Evolutionary conservation across 2,888 invertebrate genomes (phyloP), one percentile per base, ranked within the genome.

Genomic region (Sminthurides aquaticus): DNA sequence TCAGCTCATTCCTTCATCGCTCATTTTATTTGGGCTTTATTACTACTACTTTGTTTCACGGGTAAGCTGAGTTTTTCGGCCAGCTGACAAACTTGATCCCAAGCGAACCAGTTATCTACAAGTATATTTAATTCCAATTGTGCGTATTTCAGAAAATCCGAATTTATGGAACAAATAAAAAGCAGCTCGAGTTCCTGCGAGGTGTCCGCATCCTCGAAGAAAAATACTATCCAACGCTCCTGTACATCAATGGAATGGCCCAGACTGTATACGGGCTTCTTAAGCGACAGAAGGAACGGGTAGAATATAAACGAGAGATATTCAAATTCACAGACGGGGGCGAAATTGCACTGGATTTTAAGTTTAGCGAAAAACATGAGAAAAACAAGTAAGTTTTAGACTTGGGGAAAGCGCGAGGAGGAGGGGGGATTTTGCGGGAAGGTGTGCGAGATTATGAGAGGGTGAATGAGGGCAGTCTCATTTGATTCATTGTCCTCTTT

Each of bases 281-380:
- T 1, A 64, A 67, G 56, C 61, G 67, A 34, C 55, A 60, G 18
- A 62, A 64, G 26, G 58, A 65, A 57, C 56, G 60, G 55, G 49
- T 69, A 18, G 62, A 64, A 5, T 64, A 69, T 48, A 64, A 61
- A 24, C 27, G 71, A 27, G 68, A 71, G 64, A 62, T 71, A 3
- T 69, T 69, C 24, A 59, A 54, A 24, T 61, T 71, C n/a, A 34
- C 43, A 8, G 71, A 71, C 63, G 69, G 71, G 5, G 71, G 71
- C 11, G 68, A 69, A 67, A 64, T 69, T n/a, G 71, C 60, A 0
- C 63, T 69, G 49, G 71, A 71, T 52, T 64, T 63, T 64, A 34
- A 52, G 20, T 20, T 18, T 52, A 8, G 8, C 11, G 43, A 43
- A 8, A 20, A 20, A 54, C 15, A 22, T 54, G 15, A 8, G 8